Base-by-base conservation (phyloP, 2,888 invertebrate genomes). In the Esperia sulphurella region DNA sequence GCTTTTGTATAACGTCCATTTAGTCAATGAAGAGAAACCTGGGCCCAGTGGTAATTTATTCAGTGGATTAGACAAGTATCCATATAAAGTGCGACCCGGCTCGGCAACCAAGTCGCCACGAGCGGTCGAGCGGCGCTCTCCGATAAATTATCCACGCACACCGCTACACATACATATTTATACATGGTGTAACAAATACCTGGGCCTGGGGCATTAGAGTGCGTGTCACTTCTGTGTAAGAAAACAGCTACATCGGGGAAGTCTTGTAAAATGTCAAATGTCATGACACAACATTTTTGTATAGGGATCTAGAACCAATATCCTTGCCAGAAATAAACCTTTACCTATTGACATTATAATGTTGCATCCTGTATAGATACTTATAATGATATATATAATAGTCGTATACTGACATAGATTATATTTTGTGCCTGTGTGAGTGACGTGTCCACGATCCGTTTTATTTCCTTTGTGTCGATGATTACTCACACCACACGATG, bases 11-110 rank as follows among this genome's bases (percentile, higher is more conserved):
- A 21, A 21, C 69, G 75, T 69, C 68, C 71, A 81, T 79, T 46
- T 83, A 81, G 76, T 76, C 75, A 83, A 82, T 82, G 77, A 80
- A 76, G 83, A 82, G 85, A 84, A 84, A 86, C 83, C 75, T 79
- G 79, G 75, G 72, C 59, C 68, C 69, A 68, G 54, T 75, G 71
- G 80, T 78, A 77, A 86, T 87, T 77, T 82, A 83, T 85, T 73
- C 82, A 75, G 70, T 68, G 70, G 76, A 82, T 83, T 77, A 82
- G 78, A 83, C 83, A 75, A 79, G 77, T 82, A 75, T 79, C 85
- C 83, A 79, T 85, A 80, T 85, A 81, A 81, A 84, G 83, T 74
- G 75, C 75, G 78, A 75, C 77, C 79, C 71, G 71, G 72, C 79
- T 76, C 61, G 67, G 65, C 66, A 53, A 57, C 59, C 57, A 43